phyloP scores from a whole-genome alignment of 2,888 invertebrate species.

The Rugalucina vietnamica region DNA sequence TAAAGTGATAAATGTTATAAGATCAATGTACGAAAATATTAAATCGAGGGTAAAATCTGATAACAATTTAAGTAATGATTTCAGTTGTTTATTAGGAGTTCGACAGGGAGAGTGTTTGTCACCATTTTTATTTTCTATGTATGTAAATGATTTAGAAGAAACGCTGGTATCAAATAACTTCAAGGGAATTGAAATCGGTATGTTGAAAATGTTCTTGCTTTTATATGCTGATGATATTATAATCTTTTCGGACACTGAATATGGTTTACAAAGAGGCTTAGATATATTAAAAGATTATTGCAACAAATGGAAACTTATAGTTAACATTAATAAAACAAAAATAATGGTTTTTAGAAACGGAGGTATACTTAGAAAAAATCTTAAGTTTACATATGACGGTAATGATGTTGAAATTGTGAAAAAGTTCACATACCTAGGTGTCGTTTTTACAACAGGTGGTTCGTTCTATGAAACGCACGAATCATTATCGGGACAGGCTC shows the following conservation, averaged over 20 bases:
- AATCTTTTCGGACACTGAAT: too few species aligned
- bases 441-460: not conserved
- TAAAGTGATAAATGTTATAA: too few species aligned
- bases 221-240: too few species aligned
- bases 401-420: not conserved
- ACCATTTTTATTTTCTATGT: not conserved
- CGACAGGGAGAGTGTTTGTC: not conserved
- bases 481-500: not conserved
- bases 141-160: not conserved
- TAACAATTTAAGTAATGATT: not conserved
- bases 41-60: not conserved
- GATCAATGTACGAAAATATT: too few species aligned
- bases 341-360: not conserved
- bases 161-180: not conserved
- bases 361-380: not conserved
- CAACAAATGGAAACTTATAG: not conserved
- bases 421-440: not conserved
- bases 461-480: not conserved
- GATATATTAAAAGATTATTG: not conserved
- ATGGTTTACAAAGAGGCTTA: too few species aligned
- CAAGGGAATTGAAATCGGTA: not conserved
- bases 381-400: not conserved
- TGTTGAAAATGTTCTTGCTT: not conserved
- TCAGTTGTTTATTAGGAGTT: not conserved
- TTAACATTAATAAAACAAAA: not conserved